A percentile compares a stretch with the other conserved stretches of the same genome.
Evolutionary conservation across 2,797 vertebrate species (phyloP).

Genomic region (Ctenopoma kingsleyae): DNA sequence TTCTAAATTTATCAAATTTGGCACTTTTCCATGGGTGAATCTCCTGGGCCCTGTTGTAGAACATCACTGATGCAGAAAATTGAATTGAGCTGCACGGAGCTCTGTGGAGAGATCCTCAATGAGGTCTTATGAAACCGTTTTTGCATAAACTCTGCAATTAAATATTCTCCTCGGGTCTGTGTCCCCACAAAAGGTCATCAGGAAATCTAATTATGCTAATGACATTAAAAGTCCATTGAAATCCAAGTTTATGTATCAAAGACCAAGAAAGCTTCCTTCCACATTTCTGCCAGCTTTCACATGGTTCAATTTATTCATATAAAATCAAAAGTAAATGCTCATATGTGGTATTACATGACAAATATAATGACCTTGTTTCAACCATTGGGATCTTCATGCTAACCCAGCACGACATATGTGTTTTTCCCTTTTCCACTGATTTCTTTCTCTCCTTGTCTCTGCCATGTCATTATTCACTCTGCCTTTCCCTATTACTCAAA

Average conservation of each 20-base stretch:
- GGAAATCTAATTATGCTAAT: constrained; percentile 76
- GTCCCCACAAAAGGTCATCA: constrained; percentile 59
- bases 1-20: constrained; percentile 63
- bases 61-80: constrained; percentile 68
- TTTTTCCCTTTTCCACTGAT: constrained; percentile 34
- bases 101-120: constrained; percentile 35
- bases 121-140: constrained; percentile 65
- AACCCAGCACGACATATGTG: constrained; percentile 28
- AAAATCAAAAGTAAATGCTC: constrained; percentile 33
- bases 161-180: constrained; percentile 65
- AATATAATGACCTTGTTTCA: constrained; percentile 28
- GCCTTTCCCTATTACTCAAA: constrained; percentile 33
- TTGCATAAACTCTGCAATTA: constrained; percentile 52
- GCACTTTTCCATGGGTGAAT: constrained; percentile 40
- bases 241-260: constrained; percentile 48
- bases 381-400: constrained; percentile 27
- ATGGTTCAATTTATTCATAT: constrained; percentile 24
- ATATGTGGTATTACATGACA: constrained; percentile 53
- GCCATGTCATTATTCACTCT: constrained; percentile 49
- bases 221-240: constrained; percentile 53
- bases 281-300: constrained; percentile 39
- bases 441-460: constrained; percentile 31
- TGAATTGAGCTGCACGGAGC: constrained; percentile 51
- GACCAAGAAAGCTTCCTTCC: constrained; percentile 12
- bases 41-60: constrained; percentile 56